phyloP scores from a whole-genome alignment of 1,140 invertebrate species.

The Homarus americanus region DNA sequence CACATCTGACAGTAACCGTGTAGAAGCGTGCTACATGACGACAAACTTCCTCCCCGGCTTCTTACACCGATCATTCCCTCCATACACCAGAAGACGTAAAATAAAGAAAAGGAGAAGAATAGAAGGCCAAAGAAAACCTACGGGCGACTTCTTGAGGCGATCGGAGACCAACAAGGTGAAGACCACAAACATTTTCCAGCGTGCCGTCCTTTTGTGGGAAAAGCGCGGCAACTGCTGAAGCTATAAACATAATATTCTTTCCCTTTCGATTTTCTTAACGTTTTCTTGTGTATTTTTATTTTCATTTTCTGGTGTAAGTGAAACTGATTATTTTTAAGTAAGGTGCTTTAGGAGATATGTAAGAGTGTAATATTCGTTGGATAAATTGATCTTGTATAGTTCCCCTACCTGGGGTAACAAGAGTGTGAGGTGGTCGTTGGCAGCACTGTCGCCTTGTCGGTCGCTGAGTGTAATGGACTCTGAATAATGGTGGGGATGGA shows the following conservation, averaged over 20 bases:
- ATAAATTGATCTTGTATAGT: too few relatives aligned
- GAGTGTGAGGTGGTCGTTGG: background rate
- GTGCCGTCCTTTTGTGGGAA: background rate
- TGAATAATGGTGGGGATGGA: background rate
- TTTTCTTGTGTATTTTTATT: background rate
- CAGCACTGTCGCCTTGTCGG: background rate
- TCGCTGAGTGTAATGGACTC: slow-evolving; percentile 2
- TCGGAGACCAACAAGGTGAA: background rate
- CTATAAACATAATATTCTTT: background rate
- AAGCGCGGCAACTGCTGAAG: background rate
- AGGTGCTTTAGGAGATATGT: background rate
- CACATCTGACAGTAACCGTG: too few relatives aligned
- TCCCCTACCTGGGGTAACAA: background rate
- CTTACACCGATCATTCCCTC: background rate
- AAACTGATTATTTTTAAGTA: background rate
- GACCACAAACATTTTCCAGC: slow-evolving; percentile 7
- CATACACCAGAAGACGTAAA: background rate
- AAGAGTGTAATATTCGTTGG: background rate
- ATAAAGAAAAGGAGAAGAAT: slow-evolving; percentile 3
- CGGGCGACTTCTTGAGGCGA: slow-evolving; percentile 1
- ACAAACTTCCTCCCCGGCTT: background rate
- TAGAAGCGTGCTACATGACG: too few relatives aligned
- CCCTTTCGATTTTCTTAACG: background rate
- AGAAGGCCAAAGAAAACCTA: background rate
- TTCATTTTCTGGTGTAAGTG: background rate